Percentiles rank a stretch among this genome's conserved stretches.
Conservation (phyloP, 2,888 invertebrate genomes). For the Aporophyla lueneburgensis region DNA sequence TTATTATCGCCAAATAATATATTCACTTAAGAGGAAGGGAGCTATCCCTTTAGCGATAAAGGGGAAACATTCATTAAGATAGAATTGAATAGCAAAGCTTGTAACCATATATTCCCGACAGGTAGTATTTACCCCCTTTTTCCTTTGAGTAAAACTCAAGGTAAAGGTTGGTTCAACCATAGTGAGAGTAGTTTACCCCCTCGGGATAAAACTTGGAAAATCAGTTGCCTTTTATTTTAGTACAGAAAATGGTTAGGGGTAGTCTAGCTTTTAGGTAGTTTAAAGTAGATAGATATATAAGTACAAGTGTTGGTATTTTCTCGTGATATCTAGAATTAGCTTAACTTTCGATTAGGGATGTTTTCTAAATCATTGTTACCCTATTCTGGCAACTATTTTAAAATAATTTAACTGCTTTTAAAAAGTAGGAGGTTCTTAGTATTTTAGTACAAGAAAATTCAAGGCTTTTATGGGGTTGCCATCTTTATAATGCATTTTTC, state of each 20-base stretch:
- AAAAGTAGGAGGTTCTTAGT: not conserved
- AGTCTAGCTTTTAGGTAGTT: slow-evolving; percentile 10
- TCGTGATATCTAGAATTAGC: slow-evolving; percentile 37
- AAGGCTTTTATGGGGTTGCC: not conserved
- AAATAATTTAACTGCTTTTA: not conserved
- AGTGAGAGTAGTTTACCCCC: slow-evolving; percentile 44
- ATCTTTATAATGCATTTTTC: not conserved
- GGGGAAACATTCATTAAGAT: not conserved
- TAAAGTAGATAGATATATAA: not conserved
- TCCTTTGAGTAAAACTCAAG: slow-evolving; percentile 44
- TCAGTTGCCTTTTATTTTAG: slow-evolving; percentile 48
- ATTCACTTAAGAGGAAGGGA: slow-evolving; percentile 18
- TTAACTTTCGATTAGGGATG: not conserved
- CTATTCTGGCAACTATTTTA: not conserved
- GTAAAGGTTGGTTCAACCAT: slow-evolving; percentile 6
- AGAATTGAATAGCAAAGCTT: slow-evolving; percentile 24
- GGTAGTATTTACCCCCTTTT: slow-evolving; percentile 2
- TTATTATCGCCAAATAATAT: slow-evolving; percentile 25
- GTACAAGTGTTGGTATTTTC: slow-evolving; percentile 29
- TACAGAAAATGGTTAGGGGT: slow-evolving; percentile 29
- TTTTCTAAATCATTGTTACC: not conserved
- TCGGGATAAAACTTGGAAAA: slow-evolving; percentile 30
- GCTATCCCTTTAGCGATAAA: not conserved
- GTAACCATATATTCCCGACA: not conserved
- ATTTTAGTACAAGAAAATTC: not conserved